Percentiles rank a stretch among this genome's conserved stretches.
Evolutionary conservation across 2,888 invertebrate genomes (phyloP).

Genomic region (Lochmaea crataegi): DNA sequence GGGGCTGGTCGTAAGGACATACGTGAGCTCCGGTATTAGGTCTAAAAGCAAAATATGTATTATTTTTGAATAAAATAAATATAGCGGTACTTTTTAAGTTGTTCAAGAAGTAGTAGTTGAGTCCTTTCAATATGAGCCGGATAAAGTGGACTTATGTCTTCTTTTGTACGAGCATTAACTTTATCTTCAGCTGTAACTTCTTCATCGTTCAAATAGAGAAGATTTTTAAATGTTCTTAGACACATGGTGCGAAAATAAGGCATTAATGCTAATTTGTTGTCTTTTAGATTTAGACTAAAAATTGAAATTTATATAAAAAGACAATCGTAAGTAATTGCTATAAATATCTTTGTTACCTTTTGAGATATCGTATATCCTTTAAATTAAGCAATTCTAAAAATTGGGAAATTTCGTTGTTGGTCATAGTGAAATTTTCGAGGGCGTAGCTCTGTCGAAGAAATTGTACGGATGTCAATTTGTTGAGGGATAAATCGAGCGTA

Average conservation of each 20-base stretch:
- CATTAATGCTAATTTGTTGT: constrained; percentile 53
- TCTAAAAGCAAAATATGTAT: constrained; percentile 48
- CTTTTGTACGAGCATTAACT: constrained; percentile 53
- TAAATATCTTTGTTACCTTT: constrained; percentile 49
- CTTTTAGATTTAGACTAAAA: constrained; percentile 55
- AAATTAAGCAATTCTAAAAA: constrained; percentile 62
- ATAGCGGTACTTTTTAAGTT: neutral
- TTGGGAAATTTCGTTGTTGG: constrained; percentile 57
- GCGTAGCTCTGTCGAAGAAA: constrained; percentile 65
- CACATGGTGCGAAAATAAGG: constrained; percentile 60
- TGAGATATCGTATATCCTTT: constrained; percentile 55
- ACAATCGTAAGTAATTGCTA: too few relatives aligned
- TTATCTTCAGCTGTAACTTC: constrained; percentile 53
- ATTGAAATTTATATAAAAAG: neutral
- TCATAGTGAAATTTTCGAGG: constrained; percentile 60
- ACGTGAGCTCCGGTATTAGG: constrained; percentile 59
- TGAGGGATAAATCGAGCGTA: constrained; percentile 68
- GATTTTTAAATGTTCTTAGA: constrained; percentile 58
- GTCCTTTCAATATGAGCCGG: constrained; percentile 29
- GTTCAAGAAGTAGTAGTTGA: constrained; percentile 18
- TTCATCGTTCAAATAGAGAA: constrained; percentile 60
- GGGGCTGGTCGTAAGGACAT: constrained; percentile 58
- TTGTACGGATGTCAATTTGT: constrained; percentile 68
- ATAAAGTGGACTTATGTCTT: constrained; percentile 45
- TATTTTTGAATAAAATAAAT: too few relatives aligned